phyloP scores from a whole-genome alignment of 2,888 invertebrate genomes.

The Leptinotarsa peninsularis region DNA sequence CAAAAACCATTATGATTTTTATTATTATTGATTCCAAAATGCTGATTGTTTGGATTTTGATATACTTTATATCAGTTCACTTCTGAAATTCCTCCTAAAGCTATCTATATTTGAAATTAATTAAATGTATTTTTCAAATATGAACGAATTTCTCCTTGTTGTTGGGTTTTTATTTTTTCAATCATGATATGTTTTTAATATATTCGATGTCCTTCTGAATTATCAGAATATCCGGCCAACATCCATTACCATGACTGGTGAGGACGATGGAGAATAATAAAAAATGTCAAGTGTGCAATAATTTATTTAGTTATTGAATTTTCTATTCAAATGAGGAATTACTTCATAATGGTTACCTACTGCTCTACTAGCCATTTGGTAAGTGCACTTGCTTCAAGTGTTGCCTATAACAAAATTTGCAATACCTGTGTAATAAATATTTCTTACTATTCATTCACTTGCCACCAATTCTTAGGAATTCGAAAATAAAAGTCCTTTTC shows the following conservation, averaged over 20 bases:
- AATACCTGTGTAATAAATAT: not conserved
- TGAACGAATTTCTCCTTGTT: not conserved
- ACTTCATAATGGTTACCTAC: no score
- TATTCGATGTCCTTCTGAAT: not conserved
- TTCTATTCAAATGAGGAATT: no score
- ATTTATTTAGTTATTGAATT: not conserved
- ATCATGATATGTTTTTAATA: not conserved
- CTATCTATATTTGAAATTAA: no score
- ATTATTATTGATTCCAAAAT: no score
- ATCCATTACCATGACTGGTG: not conserved
- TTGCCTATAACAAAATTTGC: not conserved
- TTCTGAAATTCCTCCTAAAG: no score
- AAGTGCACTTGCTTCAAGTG: not conserved
- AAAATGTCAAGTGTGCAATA: not conserved
- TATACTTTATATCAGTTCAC: no score
- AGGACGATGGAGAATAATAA: no score
- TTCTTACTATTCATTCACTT: not conserved
- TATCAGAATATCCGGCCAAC: not conserved
- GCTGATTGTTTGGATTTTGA: no score
- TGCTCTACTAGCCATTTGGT: not conserved
- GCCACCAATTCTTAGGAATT: not conserved
- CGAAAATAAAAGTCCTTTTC: not conserved
- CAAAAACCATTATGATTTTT: no score
- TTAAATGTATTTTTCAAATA: not conserved
- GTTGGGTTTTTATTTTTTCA: not conserved